Conservation (phyloP, 2,797 vertebrate species). For the Clamator glandarius region DNA sequence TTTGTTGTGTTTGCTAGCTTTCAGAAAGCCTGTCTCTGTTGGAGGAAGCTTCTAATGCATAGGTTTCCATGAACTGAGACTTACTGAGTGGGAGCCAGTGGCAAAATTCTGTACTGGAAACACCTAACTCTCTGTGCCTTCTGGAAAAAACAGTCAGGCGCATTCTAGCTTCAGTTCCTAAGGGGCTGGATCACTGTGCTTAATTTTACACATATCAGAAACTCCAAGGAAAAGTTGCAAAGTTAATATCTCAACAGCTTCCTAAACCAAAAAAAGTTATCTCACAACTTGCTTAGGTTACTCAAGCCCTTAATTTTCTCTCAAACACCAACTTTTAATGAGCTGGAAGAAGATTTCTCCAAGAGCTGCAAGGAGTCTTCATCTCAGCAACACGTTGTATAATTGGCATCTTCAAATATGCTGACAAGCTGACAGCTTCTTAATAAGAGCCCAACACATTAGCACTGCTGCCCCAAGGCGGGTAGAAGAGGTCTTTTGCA, state of each 20-base stretch:
- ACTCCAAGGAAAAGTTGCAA: background rate
- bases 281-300: background rate
- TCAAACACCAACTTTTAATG: background rate
- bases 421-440: background rate
- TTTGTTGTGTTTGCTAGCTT: background rate
- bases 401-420: background rate
- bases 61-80: background rate
- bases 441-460: background rate
- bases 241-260: background rate
- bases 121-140: background rate
- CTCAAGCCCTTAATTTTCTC: background rate
- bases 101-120: background rate
- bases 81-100: background rate
- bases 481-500: background rate
- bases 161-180: background rate
- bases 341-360: background rate
- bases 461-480: background rate
- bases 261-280: background rate
- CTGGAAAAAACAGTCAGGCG: background rate
- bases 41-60: background rate
- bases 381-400: background rate
- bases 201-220: background rate
- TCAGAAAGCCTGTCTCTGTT: background rate
- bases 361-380: background rate
- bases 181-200: background rate